Base-by-base conservation (phyloP, 2,113 vertebrate genomes). In the Pipa parva region DNA sequence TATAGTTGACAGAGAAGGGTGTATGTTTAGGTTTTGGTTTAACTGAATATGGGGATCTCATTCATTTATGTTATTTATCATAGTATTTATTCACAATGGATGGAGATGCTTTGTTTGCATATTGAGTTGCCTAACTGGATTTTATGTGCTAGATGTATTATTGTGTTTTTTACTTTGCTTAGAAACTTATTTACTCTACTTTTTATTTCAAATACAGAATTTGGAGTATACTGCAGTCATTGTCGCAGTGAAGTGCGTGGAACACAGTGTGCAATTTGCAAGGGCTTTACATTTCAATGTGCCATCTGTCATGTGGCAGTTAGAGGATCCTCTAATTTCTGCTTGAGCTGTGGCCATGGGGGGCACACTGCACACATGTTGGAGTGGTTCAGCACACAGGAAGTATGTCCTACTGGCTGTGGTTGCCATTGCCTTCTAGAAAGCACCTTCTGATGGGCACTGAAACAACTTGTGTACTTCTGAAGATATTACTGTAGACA, bases 331-430 rank as follows among this genome's bases (percentile, higher is more conserved):
- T 98, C 97, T 73, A 98, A 98, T 42, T 98, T 98, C 91, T 99
- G 97, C 79, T 87, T 99, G 62, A 94, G 91, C n/a, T 99, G 97
- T 0, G 95, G 95, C 0, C 96, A 99, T 1, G 97, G 97, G 0
- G 97, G 97, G 3, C 96, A 99, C 84, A 98, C 96, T 45, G 89
- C 87, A 63, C 97, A 98, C 78, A 98, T 99, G 97, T 92, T 99
- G 93, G 96, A 97, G 76, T 99, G 97, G 97, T 99, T 99, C 58
- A 87, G 94, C 26, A 87, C 86, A 0, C 96, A 95, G 78, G 95
- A 98, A 66, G 93, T 97, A 65, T 99, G 97, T 63, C 96, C 96
- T 49, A 93, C 96, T 0, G 96, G 97, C 71, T 99, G 97, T 0
- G 97, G 97, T 0, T 98, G 97, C 81, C 94, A 90, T 80, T 99